Conservation (phyloP, 2,797 vertebrate species). For the Pseudomugil gertrudae region DNA sequence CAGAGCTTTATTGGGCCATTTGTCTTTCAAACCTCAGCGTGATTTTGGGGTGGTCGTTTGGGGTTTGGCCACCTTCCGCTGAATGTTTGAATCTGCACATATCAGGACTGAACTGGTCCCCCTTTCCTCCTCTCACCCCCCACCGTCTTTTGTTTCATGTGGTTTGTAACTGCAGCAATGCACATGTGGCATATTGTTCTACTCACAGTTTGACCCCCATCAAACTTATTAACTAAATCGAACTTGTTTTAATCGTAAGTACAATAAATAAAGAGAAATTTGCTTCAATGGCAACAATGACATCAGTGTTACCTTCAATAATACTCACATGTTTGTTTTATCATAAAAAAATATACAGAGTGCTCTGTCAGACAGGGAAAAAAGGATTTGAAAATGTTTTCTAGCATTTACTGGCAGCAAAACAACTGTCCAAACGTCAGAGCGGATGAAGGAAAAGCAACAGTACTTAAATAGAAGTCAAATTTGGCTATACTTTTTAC, state of each 20-base stretch:
- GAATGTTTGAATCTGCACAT: conserved; percentile 71
- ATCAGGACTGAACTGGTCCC: conserved; percentile 75
- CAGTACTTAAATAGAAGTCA: not conserved
- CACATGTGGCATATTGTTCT: conserved; percentile 78
- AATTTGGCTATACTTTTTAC: not conserved
- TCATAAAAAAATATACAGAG: conserved; percentile 7
- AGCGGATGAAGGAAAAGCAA: not conserved
- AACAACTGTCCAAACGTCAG: not conserved
- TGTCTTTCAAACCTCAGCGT: conserved; percentile 72
- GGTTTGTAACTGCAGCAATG: conserved; percentile 62
- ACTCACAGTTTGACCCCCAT: conserved; percentile 52
- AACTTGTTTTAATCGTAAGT: conserved; percentile 52
- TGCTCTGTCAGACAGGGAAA: not conserved
- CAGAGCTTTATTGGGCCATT: conserved; percentile 64
- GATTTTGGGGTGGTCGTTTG: conserved; percentile 77
- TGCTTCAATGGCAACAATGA: conserved; percentile 23
- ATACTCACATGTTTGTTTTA: conserved; percentile 33
- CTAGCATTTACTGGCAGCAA: not conserved
- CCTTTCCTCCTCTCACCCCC: conserved; percentile 57
- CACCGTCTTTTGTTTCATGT: conserved; percentile 73
- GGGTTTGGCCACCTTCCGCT: conserved; percentile 69
- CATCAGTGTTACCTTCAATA: conserved; percentile 10
- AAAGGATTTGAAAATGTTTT: not conserved
- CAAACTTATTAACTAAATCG: conserved; percentile 55
- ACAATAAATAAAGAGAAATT: conserved; percentile 38